Evolutionary conservation across 2,797 vertebrate genomes (phyloP).

Genomic region (Phrynocephalus guinanensis): DNA sequence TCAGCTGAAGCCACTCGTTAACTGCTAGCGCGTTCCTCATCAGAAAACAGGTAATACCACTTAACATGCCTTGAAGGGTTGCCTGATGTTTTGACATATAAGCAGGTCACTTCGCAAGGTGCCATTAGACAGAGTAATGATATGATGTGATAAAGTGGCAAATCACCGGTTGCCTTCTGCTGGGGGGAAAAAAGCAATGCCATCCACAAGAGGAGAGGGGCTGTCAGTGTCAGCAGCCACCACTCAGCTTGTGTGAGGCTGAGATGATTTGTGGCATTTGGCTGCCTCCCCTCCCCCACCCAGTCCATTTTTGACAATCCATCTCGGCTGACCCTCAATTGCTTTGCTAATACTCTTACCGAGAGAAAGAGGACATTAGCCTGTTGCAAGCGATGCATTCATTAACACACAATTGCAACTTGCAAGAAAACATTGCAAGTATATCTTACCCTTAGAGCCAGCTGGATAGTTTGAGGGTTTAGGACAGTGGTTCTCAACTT

Average conservation of each 20-base stretch:
- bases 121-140: constrained; percentile 14
- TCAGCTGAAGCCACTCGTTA: constrained; percentile 13
- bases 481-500: too few relatives aligned
- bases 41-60: constrained; percentile 11
- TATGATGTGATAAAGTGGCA: constrained; percentile 22
- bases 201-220: neutral
- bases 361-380: neutral
- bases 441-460: neutral
- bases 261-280: constrained; percentile 1
- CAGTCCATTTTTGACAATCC: neutral
- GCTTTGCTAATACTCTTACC: neutral
- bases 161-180: neutral
- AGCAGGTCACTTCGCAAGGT: constrained; percentile 18
- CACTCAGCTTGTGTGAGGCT: neutral
- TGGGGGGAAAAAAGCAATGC: constrained; percentile 15
- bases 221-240: constrained; percentile 5
- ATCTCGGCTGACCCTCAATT: neutral
- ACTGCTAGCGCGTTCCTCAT: neutral
- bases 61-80: constrained; percentile 44
- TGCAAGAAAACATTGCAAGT: neutral
- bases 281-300: neutral
- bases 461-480: too few relatives aligned
- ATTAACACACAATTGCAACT: neutral
- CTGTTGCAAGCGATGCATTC: too few relatives aligned
- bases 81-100: constrained; percentile 30